These are phyloP conservation scores for Beris morrisii DNA, from an alignment of 2,888 invertebrate species.

Conservation along the genomic window DNA sequence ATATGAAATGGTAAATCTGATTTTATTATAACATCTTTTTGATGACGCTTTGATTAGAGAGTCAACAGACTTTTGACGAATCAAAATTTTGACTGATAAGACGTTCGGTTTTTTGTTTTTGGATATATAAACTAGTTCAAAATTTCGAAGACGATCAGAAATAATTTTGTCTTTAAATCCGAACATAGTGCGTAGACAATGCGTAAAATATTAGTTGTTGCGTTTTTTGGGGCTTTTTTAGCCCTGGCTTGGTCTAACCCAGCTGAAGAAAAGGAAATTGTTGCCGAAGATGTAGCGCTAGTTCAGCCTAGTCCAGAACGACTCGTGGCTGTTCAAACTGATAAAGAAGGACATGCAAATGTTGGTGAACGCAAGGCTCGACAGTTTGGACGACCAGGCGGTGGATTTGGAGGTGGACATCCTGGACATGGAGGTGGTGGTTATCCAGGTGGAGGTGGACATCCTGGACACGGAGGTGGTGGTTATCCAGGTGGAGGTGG, in stretches of 20 bases:
- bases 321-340: conserved; percentile 10
- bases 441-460: conserved; percentile 13
- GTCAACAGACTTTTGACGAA: too few relatives aligned
- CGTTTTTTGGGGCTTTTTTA: background rate
- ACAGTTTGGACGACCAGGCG: conserved; percentile 27
- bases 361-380: conserved; percentile 12
- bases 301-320: background rate
- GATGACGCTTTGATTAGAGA: too few relatives aligned
- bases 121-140: background rate
- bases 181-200: background rate
- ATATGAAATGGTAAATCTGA: too few relatives aligned
- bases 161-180: background rate
- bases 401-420: conserved; percentile 30
- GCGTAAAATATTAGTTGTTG: conserved; percentile 10
- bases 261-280: conserved; percentile 4
- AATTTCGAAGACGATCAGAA: background rate
- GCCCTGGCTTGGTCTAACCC: conserved; percentile 25
- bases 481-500: background rate
- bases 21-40: too few relatives aligned
- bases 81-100: too few relatives aligned
- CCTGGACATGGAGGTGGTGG: conserved; percentile 28
- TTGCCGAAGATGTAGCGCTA: background rate
- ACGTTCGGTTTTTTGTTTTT: too few relatives aligned
- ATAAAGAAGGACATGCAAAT: conserved; percentile 24
- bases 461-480: conserved; percentile 15